Evolutionary conservation across 1,140 invertebrate genomes (phyloP).

Genomic region (Amyelois transitella): DNA sequence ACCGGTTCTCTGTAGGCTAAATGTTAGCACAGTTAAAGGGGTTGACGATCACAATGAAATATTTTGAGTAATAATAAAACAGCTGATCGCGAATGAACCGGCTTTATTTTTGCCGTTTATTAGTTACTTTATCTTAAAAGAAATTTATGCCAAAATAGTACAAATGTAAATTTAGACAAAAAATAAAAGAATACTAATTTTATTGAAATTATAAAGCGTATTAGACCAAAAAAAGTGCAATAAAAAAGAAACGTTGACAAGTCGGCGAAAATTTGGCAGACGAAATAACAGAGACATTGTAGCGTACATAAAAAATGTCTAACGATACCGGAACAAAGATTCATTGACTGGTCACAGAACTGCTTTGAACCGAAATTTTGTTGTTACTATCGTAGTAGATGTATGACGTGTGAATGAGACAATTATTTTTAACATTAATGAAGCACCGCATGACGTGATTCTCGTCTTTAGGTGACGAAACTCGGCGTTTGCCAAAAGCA

Average conservation of each 20-base stretch:
- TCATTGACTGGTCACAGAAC: constrained; percentile 54
- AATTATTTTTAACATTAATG: constrained; percentile 64
- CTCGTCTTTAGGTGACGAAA: constrained; percentile 12
- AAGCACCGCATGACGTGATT: constrained; percentile 25
- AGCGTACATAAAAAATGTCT: neutral
- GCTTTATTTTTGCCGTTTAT: neutral
- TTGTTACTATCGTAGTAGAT: constrained; percentile 66
- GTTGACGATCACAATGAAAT: neutral
- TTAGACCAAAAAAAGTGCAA: too few relatives aligned
- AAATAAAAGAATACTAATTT: too few relatives aligned
- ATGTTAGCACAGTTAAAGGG: constrained; percentile 18
- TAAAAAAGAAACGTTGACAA: too few relatives aligned
- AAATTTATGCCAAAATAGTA: too few relatives aligned
- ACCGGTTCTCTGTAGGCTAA: constrained; percentile 40
- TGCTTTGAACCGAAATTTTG: constrained; percentile 60
- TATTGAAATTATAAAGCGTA: too few relatives aligned
- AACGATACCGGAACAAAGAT: constrained; percentile 21
- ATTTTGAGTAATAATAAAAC: neutral
- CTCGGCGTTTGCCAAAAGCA: constrained; percentile 47
- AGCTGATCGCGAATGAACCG: neutral
- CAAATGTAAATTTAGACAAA: too few relatives aligned
- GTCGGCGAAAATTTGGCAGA: neutral
- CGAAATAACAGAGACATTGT: constrained; percentile 1
- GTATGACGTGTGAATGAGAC: constrained; percentile 61
- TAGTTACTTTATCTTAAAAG: too few relatives aligned